Evolutionary conservation across 2,113 vertebrate genomes (phyloP), one percentile per base, ranked within the genome.

Genomic region (Poecilia latipinna): DNA sequence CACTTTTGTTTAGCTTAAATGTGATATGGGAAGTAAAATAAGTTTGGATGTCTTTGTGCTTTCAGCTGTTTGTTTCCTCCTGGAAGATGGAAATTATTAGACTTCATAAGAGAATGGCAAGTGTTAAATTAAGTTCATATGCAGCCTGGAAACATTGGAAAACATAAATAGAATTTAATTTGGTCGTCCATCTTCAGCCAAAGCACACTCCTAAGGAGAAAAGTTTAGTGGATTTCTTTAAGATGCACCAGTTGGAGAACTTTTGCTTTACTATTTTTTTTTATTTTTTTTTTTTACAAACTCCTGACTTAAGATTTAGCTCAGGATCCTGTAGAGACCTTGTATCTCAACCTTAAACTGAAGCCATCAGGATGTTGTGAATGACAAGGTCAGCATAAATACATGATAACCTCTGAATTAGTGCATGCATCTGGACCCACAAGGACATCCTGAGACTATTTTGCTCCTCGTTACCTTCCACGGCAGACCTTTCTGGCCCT

Each of bases 361-460:
- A 68, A 68, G 28, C 1, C 29, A 29, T 22, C 28, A 11, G 70
- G 54, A 68, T 76, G 61, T 28, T 72, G 28, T 42, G 51, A 82
- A 87, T 33, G 70, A 61, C 31, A 77, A 66, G 64, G 61, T 66
- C 54, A 12, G 60, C 71, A 51, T 17, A 61, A 64, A 70, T 64
- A 37, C 6, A 61, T 39, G 75, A 88, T 86, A 79, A 80, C 75
- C 82, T 62, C 70, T 69, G 24, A 37, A 78, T 74, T 48, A 28
- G 60, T 19, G 17, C 82, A 74, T 83, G 19, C 85, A 83, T 83
- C 83, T 86, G 86, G 82, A 84, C 77, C 72, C 70, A 63, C 78
- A 79, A 80, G 75, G 80, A 86, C 84, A 76, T 65, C 11, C 37
- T 77, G 80, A 79, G 69, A 79, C 72, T 61, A 17, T 84, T 77